Evolutionary conservation across 2,888 invertebrate species (phyloP), one percentile per base, ranked within the genome.

Genomic region (Trissoscelio sp.): DNA sequence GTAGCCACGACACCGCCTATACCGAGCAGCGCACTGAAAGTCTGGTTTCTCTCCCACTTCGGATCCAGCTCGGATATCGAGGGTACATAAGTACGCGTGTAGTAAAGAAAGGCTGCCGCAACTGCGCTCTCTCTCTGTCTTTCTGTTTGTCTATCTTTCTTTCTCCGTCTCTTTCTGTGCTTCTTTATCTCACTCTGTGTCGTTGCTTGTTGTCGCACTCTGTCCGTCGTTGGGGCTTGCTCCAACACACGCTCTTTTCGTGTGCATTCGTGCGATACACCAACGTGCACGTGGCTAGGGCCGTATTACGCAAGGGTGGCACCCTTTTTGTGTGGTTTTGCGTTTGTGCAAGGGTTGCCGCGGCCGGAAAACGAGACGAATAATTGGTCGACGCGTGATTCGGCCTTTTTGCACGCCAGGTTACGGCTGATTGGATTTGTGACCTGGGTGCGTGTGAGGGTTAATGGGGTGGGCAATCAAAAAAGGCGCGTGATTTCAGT

Each of bases 31-130:
- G 74, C 78, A 80, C 79, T 80, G 82, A 80, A 80, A 80, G 80
- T 78, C 82, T 78, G 72, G 82, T 80, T 78, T 80, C 80, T 80
- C 78, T 80, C 83, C 83, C 78, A 80, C 80, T 67, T 75, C 78
- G 67, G 70, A 69, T 77, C 58, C 72, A 77, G 81, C 73, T 72
- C 75, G 72, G 72, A 81, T 81, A 81, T 79, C 79, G 83, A 83
- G 74, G 80, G 80, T 81, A 81, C 81, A 81, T 67, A 81, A 81
- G 77, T 81, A 81, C 70, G 81, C 72, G 77, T 77, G 75, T 81
- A 77, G 75, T 67, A 77, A 81, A 73, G 79, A 79, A 79, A 79
- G 66, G 75, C 62, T 75, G 75, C 75, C 74, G 70, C 80, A 70
- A 72, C 67, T 37, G 14, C 31, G 42, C 55, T 24, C 34, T 39